Conservation (phyloP, 1,140 invertebrate genomes). For the Papilio machaon region DNA sequence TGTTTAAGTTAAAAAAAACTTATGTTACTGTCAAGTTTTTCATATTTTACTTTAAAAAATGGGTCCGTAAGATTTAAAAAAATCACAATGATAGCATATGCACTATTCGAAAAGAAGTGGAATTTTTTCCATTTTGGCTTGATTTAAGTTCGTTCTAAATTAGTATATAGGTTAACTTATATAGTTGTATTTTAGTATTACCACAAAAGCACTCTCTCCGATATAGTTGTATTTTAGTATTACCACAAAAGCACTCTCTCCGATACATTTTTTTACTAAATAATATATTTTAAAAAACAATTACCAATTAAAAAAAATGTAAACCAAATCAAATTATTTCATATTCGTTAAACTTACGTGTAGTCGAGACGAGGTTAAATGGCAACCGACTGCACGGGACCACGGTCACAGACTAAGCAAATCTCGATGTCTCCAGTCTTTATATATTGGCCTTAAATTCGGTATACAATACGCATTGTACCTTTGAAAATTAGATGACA, state of each 20-base stretch:
- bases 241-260: not conserved
- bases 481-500: slow-evolving; percentile 34
- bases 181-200: not conserved
- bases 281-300: not conserved
- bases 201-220: not conserved
- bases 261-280: not conserved
- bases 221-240: not conserved
- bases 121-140: not conserved
- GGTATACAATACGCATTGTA: slow-evolving; percentile 45
- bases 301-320: not conserved
- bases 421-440: slow-evolving; percentile 65
- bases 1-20: not conserved
- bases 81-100: not conserved
- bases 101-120: not conserved
- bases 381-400: slow-evolving; percentile 64
- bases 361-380: slow-evolving; percentile 50
- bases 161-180: not conserved
- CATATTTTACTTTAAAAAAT: not conserved
- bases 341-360: slow-evolving; percentile 58
- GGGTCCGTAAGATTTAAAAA: not conserved
- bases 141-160: not conserved
- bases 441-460: slow-evolving; percentile 63
- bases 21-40: not conserved
- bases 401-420: slow-evolving; percentile 69
- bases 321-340: slow-evolving; percentile 27